These are phyloP conservation scores for Numenius arquata DNA, from an alignment of 2,113 vertebrate species.

Conservation along the genomic window DNA sequence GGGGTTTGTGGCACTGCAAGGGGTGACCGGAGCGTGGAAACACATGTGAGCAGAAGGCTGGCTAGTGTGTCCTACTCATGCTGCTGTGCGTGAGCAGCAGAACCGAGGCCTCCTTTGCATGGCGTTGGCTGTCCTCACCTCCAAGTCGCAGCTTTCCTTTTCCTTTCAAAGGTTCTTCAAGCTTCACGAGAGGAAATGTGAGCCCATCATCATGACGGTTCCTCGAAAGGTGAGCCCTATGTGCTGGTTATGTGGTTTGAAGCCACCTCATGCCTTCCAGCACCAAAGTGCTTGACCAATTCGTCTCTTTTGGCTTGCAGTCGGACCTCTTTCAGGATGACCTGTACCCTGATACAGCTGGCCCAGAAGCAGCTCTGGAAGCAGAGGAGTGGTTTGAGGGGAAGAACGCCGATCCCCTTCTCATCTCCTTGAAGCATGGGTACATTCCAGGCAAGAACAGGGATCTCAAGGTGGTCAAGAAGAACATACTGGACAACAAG, in stretches of 20 bases:
- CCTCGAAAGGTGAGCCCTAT: constrained; percentile 89
- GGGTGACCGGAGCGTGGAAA: neutral
- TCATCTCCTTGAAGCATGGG: constrained; percentile 93
- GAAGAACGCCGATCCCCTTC: constrained; percentile 88
- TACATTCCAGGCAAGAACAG: constrained; percentile 91
- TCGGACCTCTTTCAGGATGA: constrained; percentile 98
- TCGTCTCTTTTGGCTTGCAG: constrained; percentile 59
- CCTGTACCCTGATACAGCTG: constrained; percentile 92
- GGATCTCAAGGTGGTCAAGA: constrained; percentile 94
- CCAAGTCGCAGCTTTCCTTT: neutral
- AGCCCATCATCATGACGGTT: constrained; percentile 98
- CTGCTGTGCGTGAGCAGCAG: neutral
- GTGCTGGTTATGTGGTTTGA: neutral
- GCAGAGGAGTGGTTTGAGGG: constrained; percentile 97
- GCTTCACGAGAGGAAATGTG: constrained; percentile 95
- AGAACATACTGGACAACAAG: constrained; percentile 92
- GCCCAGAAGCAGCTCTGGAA: constrained; percentile 88
- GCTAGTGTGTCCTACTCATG: rapidly evolving
- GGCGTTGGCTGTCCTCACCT: rapidly evolving
- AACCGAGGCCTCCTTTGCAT: neutral
- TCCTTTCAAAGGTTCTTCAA: constrained; percentile 87
- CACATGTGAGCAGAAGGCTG: neutral
- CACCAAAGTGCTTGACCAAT: neutral
- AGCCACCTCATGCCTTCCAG: neutral
- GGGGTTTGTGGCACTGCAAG: neutral